phyloP scores from a whole-genome alignment of 2,888 invertebrate species.

The Morpho helenor region DNA sequence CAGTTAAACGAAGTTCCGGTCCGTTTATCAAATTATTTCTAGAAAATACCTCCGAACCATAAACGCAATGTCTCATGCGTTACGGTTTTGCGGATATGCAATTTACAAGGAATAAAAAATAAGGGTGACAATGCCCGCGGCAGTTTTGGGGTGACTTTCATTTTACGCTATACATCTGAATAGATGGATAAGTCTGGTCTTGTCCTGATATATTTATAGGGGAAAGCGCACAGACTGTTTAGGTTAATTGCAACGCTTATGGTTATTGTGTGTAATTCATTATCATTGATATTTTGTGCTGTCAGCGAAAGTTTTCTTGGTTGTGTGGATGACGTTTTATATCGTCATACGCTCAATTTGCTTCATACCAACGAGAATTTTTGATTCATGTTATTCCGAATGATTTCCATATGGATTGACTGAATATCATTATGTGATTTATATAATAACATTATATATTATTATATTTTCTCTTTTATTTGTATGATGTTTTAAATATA shows the following conservation, averaged over 20 bases:
- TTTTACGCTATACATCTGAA: slow-evolving; percentile 48
- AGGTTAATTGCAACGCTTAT: slow-evolving; percentile 31
- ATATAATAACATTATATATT: too few relatives aligned
- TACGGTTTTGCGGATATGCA: slow-evolving; percentile 32
- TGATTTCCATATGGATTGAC: too few relatives aligned
- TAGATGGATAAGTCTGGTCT: slow-evolving; percentile 49
- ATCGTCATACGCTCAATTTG: too few relatives aligned
- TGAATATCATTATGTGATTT: too few relatives aligned
- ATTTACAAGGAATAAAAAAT: slow-evolving; percentile 50
- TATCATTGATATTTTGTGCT: slow-evolving; percentile 54
- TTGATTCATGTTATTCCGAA: too few relatives aligned
- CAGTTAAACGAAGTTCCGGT: slow-evolving; percentile 8
- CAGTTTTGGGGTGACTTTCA: slow-evolving; percentile 43
- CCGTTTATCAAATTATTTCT: slow-evolving; percentile 15
- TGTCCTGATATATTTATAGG: slow-evolving; percentile 38
- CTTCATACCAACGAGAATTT: too few relatives aligned
- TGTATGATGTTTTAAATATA: too few relatives aligned
- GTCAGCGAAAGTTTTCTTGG: slow-evolving; percentile 45
- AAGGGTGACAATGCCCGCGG: slow-evolving; percentile 51
- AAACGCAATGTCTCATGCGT: slow-evolving; percentile 12
- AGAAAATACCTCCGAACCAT: slow-evolving; percentile 16
- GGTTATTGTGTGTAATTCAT: slow-evolving; percentile 31
- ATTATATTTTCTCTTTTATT: too few relatives aligned
- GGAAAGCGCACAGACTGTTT: slow-evolving; percentile 27
- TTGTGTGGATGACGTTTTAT: slow-evolving; percentile 64